A percentile compares a stretch with the other conserved stretches of the same genome.
Conservation (phyloP, 1,140 invertebrate species). For the Dermatophagoides farinae region DNA sequence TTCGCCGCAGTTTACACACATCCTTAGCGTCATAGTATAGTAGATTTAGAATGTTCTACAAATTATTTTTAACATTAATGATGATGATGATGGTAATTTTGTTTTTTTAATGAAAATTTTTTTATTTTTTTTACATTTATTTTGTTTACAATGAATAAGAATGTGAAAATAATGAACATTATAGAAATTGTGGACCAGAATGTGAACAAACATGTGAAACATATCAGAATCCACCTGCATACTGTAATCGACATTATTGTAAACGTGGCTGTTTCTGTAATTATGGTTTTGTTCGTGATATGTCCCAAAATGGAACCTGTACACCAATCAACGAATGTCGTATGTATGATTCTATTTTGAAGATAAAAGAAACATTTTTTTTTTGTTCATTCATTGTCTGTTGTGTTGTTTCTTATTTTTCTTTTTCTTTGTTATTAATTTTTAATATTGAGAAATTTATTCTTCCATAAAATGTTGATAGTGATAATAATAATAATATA, state of each 20-base stretch:
- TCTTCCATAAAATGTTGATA: no score
- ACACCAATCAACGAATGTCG: slow-evolving; percentile 6
- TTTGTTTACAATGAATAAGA: background rate
- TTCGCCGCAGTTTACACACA: no score
- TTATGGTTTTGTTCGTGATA: slow-evolving; percentile 12
- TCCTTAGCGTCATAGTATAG: no score
- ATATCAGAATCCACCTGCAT: background rate
- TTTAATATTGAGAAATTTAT: no score
- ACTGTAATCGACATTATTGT: slow-evolving; percentile 5
- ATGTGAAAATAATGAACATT: slow-evolving; percentile 10
- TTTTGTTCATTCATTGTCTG: background rate
- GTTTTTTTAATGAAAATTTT: background rate
- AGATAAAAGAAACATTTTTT: no score
- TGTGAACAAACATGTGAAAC: slow-evolving; percentile 13
- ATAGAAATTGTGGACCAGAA: slow-evolving; percentile 1
- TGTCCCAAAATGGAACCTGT: slow-evolving; percentile 8
- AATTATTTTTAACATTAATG: no score
- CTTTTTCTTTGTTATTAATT: background rate
- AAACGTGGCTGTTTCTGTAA: slow-evolving; percentile 15
- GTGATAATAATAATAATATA: no score
- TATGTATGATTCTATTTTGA: background rate
- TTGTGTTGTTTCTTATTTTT: background rate
- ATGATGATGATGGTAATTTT: background rate
- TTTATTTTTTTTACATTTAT: background rate
- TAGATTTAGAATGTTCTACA: no score